Conservation (phyloP, 1,140 invertebrate species). For the Tribolium madens region DNA sequence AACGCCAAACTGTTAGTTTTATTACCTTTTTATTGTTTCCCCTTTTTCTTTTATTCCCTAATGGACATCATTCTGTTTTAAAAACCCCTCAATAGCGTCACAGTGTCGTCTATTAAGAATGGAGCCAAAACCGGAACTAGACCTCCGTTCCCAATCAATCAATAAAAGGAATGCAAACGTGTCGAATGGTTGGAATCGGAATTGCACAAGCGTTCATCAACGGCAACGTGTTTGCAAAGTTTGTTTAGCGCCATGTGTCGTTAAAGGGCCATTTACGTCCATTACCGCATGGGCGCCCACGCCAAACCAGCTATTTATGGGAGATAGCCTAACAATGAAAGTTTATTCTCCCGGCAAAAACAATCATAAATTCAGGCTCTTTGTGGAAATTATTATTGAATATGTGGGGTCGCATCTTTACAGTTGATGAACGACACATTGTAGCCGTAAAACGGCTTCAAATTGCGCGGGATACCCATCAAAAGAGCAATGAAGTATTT, state of each 20-base stretch:
- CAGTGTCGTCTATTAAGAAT: not conserved
- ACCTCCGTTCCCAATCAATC: not conserved
- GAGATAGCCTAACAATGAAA: not conserved
- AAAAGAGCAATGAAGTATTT: not conserved
- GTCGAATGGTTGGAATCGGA: slow-evolving; percentile 2
- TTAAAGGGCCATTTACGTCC: slow-evolving; percentile 14
- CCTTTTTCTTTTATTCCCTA: not conserved
- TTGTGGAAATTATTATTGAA: not conserved
- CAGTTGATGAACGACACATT: not conserved
- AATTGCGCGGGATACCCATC: not conserved
- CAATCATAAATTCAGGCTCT: slow-evolving; percentile 1
- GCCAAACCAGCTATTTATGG: slow-evolving; percentile 5
- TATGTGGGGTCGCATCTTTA: not conserved
- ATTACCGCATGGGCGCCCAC: slow-evolving; percentile 13
- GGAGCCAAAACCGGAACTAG: not conserved
- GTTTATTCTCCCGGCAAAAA: not conserved
- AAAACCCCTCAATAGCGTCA: not conserved
- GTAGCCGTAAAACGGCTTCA: not conserved
- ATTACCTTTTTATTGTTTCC: not conserved
- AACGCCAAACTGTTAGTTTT: not conserved
- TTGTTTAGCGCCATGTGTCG: slow-evolving; percentile 11
- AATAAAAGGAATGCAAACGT: slow-evolving; percentile 11
- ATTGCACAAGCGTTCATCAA: not conserved
- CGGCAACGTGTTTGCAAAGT: slow-evolving; percentile 14
- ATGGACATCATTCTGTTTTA: not conserved